Conservation (phyloP, 2,888 invertebrate genomes). For the Melitaea athalia region DNA sequence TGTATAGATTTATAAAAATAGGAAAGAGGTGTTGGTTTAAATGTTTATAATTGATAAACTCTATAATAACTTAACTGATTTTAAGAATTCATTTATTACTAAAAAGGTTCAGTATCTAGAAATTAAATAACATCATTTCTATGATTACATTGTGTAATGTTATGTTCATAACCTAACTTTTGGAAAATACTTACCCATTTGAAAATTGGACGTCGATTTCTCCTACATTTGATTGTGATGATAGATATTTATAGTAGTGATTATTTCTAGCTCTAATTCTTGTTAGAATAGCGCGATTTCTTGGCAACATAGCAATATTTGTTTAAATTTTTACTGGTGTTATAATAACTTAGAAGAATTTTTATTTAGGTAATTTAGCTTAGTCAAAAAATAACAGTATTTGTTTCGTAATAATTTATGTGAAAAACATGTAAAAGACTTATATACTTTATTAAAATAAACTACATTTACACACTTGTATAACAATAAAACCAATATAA, state of each 20-base stretch:
- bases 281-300: conserved; percentile 55
- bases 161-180: conserved; percentile 30
- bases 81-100: too few relatives aligned
- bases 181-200: conserved; percentile 80
- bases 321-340: background rate
- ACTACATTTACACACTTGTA: background rate
- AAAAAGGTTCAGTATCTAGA: too few relatives aligned
- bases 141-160: background rate
- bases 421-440: too few relatives aligned
- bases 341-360: background rate
- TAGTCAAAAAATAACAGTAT: background rate
- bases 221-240: conserved; percentile 54
- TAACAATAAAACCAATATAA: too few relatives aligned
- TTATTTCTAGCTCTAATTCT: conserved; percentile 52
- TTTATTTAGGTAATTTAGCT: background rate
- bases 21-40: too few relatives aligned
- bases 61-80: too few relatives aligned
- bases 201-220: conserved; percentile 80
- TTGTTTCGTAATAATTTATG: background rate
- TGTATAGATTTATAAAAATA: too few relatives aligned
- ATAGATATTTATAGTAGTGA: conserved; percentile 50
- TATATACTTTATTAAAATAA: too few relatives aligned
- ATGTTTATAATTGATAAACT: too few relatives aligned
- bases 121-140: background rate
- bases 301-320: conserved; percentile 55